These are phyloP conservation scores for Dryadula phaetusa DNA, from an alignment of 2,888 invertebrate genomes.

Conservation along the genomic window DNA sequence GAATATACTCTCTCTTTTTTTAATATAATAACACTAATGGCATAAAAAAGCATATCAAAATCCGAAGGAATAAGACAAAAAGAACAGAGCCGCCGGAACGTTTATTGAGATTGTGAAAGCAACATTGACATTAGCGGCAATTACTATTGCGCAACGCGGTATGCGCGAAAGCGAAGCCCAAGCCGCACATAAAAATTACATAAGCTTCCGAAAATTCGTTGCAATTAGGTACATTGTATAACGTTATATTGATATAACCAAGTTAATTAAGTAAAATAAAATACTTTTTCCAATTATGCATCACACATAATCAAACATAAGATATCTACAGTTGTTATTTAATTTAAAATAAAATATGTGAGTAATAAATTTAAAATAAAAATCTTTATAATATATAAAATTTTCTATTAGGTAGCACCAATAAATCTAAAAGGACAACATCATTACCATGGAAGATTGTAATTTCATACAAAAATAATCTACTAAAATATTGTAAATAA, in stretches of 20 bases:
- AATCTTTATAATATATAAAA: too few species aligned
- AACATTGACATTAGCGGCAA: slow-evolving; percentile 79
- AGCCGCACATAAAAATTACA: slow-evolving; percentile 75
- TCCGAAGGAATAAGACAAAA: slow-evolving; percentile 60
- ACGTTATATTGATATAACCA: background rate
- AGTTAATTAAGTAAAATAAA: too few species aligned
- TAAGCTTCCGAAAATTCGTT: slow-evolving; percentile 52
- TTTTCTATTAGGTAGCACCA: too few species aligned
- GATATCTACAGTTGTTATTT: too few species aligned
- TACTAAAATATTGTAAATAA: background rate
- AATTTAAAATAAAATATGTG: too few species aligned
- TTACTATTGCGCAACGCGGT: slow-evolving; percentile 71
- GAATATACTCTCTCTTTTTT: slow-evolving; percentile 22
- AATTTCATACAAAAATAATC: too few species aligned
- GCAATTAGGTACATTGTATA: background rate
- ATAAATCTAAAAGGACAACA: background rate
- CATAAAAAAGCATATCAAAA: slow-evolving; percentile 61
- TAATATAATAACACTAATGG: slow-evolving; percentile 27
- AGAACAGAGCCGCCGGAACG: slow-evolving; percentile 65
- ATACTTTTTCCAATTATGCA: too few species aligned
- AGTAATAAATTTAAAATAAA: too few species aligned
- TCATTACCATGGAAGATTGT: background rate
- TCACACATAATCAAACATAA: too few species aligned
- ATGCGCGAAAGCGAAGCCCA: slow-evolving; percentile 69
- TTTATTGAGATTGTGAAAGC: slow-evolving; percentile 72